Percentiles rank a stretch among this genome's conserved stretches.
Evolutionary conservation across 2,113 vertebrate genomes (phyloP).

Genomic region (Malurus melanocephalus): DNA sequence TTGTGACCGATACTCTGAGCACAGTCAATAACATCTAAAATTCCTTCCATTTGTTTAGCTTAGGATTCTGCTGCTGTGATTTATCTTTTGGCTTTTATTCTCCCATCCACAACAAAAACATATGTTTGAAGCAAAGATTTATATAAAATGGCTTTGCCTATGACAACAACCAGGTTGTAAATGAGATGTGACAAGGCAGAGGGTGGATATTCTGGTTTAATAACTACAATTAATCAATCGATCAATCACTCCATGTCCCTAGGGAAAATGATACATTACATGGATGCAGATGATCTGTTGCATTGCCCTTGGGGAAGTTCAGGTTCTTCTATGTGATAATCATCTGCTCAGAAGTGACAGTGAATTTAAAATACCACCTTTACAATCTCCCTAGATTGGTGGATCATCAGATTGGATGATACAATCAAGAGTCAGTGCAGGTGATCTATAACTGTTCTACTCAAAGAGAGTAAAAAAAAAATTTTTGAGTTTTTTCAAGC

Average conservation of each 20-base stretch:
- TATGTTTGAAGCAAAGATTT: background rate
- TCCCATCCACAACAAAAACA: background rate
- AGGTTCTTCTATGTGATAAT: background rate
- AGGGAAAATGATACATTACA: background rate
- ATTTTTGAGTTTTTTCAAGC: background rate
- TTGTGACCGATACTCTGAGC: background rate
- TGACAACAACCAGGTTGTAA: background rate
- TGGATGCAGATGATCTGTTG: background rate
- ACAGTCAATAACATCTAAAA: background rate
- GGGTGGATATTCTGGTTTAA: slow-evolving; percentile 26
- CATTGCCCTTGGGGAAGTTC: background rate
- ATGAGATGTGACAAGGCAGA: slow-evolving; percentile 21
- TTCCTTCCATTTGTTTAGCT: background rate
- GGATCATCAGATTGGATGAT: background rate
- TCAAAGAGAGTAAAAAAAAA: background rate
- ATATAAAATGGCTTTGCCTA: background rate
- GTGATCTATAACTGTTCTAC: background rate
- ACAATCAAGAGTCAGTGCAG: background rate
- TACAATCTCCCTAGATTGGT: background rate
- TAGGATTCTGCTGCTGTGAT: background rate
- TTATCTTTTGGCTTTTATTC: background rate
- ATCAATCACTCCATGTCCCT: background rate
- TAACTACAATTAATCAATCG: slow-evolving; percentile 13
- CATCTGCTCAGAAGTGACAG: background rate
- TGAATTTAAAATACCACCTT: background rate